phyloP scores from a whole-genome alignment of 2,797 vertebrate genomes.

The Siniperca scherzeri region DNA sequence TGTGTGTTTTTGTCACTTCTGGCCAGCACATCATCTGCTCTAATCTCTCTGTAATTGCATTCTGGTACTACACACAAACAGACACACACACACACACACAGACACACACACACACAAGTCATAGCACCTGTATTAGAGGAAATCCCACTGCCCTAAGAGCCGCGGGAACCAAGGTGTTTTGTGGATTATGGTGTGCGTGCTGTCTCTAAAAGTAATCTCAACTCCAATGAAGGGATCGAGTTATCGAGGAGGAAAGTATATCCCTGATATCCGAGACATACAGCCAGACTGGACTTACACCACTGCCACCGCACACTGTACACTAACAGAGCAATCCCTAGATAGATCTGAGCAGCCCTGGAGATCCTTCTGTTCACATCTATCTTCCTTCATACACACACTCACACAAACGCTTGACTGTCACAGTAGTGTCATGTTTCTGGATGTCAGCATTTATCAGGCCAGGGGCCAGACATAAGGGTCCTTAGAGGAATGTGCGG shows the following conservation, averaged over 20 bases:
- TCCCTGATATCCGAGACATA: slow-evolving; percentile 57
- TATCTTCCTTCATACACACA: slow-evolving; percentile 39
- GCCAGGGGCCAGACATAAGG: slow-evolving; percentile 69
- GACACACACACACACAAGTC: slow-evolving; percentile 20
- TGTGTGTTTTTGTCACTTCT: slow-evolving; percentile 55
- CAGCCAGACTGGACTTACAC: slow-evolving; percentile 58
- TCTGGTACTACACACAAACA: slow-evolving; percentile 38
- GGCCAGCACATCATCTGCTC: slow-evolving; percentile 45
- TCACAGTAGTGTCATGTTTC: slow-evolving; percentile 77
- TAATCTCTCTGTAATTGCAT: slow-evolving; percentile 73
- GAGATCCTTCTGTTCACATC: slow-evolving; percentile 60
- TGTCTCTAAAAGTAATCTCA: slow-evolving; percentile 59
- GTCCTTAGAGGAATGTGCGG: slow-evolving; percentile 69
- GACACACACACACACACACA: background rate
- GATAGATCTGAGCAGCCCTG: slow-evolving; percentile 53
- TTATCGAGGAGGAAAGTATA: slow-evolving; percentile 49
- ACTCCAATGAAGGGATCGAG: slow-evolving; percentile 53
- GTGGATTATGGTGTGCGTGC: slow-evolving; percentile 64
- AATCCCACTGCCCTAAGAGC: slow-evolving; percentile 47
- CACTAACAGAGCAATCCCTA: slow-evolving; percentile 59
- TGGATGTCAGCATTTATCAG: slow-evolving; percentile 82
- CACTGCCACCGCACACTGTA: slow-evolving; percentile 44
- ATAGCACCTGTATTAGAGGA: slow-evolving; percentile 56
- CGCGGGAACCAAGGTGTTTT: slow-evolving; percentile 55
- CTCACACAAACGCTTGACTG: slow-evolving; percentile 47